These are phyloP conservation scores for Anser cygnoides DNA, from an alignment of 2,113 vertebrate species.

Conservation along the genomic window DNA sequence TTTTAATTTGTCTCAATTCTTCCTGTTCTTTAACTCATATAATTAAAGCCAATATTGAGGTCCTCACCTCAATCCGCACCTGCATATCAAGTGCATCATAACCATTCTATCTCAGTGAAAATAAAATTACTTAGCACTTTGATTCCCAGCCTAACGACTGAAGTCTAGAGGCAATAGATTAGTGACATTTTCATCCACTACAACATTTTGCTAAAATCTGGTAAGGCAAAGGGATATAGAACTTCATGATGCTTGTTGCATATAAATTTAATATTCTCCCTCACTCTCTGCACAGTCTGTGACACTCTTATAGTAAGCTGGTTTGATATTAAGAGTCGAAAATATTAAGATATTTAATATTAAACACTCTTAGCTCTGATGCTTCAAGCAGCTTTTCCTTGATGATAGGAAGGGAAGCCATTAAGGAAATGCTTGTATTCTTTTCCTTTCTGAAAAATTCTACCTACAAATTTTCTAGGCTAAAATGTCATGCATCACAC, in stretches of 20 bases:
- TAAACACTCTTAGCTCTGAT: neutral
- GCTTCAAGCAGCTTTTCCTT: neutral
- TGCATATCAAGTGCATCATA: neutral
- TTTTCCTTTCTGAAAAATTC: neutral
- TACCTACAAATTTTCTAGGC: neutral
- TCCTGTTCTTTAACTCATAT: neutral
- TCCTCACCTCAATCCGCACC: neutral
- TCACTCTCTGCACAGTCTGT: neutral
- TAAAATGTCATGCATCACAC: neutral
- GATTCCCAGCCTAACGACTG: neutral
- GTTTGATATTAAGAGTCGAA: neutral
- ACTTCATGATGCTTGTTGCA: neutral
- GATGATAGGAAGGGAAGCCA: neutral
- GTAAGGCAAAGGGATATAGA: neutral
- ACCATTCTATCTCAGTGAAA: neutral
- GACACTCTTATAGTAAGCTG: neutral
- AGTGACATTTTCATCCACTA: neutral
- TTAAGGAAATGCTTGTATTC: neutral
- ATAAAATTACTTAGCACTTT: neutral
- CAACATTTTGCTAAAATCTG: neutral
- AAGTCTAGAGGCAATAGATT: neutral
- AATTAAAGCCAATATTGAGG: neutral
- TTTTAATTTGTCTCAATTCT: neutral
- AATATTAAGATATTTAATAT: too few species aligned
- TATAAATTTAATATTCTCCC: neutral